Evolutionary conservation across 2,113 vertebrate species (phyloP), one percentile per base, ranked within the genome.

Genomic region (Fulmarus glacialis): DNA sequence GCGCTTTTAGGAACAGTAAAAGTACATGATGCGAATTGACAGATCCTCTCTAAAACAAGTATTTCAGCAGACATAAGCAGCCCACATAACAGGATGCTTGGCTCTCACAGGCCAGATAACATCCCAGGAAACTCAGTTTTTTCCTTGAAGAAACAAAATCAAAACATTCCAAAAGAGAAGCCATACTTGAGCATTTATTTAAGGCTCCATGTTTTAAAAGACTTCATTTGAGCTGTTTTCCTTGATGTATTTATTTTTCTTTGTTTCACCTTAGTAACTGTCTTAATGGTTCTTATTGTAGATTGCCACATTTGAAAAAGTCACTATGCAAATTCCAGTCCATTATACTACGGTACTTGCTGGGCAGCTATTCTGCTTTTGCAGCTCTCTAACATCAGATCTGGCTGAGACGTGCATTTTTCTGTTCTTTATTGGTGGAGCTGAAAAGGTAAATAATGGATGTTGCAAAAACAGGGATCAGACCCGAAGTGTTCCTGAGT

Each of bases 81-180:
- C 90, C 75, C 47, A 93, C 60, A 36, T 79, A 93, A 87, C 80
- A 92, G 55, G 52, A 95, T 66, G 40, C 12, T 88, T 92, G 63
- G 80, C 56, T 90, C 43, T 79, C 60, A 79, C 42, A 68, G 53
- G 38, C 38, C 22, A 45, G 29, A 88, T 42, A 90, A 70, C 47
- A 90, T 84, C 23, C 30, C 21, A 55, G 36, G 43, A 94, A 92
- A 89, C 20, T 70, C 34, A 38, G 0, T 3, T 67, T 55, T 74
- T 91, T 71, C n/a, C 9, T 32, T 27, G 10, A 90, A 75, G 34
- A 59, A 81, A 36, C 78, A 11, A 52, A 94, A 72, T 55, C 20
- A 87, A 89, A 93, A 29, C 8, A 85, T 75, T 92, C 64, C 66
- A 42, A 75, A 95, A 95, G 4, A 64, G 58, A 96, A 90, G 24